Base-by-base conservation (phyloP, 2,888 invertebrate genomes). In the Drosophila multiciliata region DNA sequence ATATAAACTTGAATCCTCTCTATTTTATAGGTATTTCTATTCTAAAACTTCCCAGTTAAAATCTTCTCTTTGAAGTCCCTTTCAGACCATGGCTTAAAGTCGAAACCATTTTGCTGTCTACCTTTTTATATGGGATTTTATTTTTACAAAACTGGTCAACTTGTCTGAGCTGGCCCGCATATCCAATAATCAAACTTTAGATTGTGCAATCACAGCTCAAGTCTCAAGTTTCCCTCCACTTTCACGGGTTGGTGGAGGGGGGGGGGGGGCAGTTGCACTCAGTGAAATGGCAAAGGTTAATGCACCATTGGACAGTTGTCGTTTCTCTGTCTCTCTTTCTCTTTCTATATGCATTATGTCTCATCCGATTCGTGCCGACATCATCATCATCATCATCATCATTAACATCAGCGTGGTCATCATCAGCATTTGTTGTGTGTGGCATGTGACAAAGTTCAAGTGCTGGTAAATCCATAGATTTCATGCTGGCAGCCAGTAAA, bases 391-490 rank as follows among this genome's bases (percentile, higher is more conserved):
- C 74, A 66, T 72, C 78, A 79, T 72, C 71, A 64, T 45, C 64
- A 50, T 69, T 53, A 33, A 9, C 33, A n/a, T 17, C 26, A 64
- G 61, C 49, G 49, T 55, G 38, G 40, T 67, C 59, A 63, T 75
- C 15, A 74, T 52, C 52, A 50, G 23, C 36, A 48, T 45, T 17
- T 38, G 49, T 26, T 55, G 20, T 61, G 57, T 50, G 53, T 32
- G 57, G 82, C 78, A 69, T 84, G 75, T 85, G 83, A 83, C 90
- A 92, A 92, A 91, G 91, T 92, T 92, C 92, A 92, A 92, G 92
- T 92, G 92, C 92, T 91, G 87, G 90, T 92, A 92, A 92, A 92
- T 92, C 92, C 91, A 83, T 85, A 90, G 91, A 91, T 91, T 91
- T 84, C 83, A 87, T 83, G 88, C 85, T 89, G 88, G 83, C 82